Conservation (phyloP, 2,888 invertebrate genomes). For the Hyalella azteca region DNA sequence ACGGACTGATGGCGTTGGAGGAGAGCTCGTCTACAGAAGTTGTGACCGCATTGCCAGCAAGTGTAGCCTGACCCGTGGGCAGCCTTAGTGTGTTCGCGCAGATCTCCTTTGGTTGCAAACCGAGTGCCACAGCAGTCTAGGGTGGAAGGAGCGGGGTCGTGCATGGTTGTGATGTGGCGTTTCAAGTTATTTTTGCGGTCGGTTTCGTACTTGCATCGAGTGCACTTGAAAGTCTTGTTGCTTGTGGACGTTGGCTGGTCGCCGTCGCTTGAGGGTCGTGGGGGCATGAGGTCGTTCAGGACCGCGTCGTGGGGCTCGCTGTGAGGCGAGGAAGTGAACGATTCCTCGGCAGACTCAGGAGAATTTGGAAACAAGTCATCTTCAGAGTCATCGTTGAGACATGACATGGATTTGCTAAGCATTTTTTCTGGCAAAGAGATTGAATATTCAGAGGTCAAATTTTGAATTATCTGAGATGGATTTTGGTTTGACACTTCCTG, state of each 20-base stretch:
- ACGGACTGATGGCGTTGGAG: slow-evolving; percentile 64
- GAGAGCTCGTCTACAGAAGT: slow-evolving; percentile 64
- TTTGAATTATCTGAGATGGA: too few relatives aligned
- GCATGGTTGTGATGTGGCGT: slow-evolving; percentile 64
- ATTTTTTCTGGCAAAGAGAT: neutral
- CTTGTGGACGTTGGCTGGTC: slow-evolving; percentile 37
- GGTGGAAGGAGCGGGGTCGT: slow-evolving; percentile 61
- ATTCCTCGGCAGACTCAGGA: slow-evolving; percentile 3
- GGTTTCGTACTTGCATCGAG: slow-evolving; percentile 60
- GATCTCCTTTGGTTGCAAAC: slow-evolving; percentile 63
- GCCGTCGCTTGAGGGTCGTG: slow-evolving; percentile 33
- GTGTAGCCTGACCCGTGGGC: slow-evolving; percentile 64
- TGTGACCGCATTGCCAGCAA: slow-evolving; percentile 64
- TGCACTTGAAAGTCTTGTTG: slow-evolving; percentile 38
- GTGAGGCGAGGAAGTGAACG: neutral
- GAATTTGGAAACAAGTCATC: neutral
- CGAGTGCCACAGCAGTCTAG: slow-evolving; percentile 63
- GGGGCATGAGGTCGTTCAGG: neutral
- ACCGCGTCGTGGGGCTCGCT: neutral
- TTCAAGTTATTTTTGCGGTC: slow-evolving; percentile 64
- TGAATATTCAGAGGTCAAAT: too few relatives aligned
- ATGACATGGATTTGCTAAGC: slow-evolving; percentile 2
- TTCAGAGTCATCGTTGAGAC: neutral
- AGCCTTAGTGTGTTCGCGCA: slow-evolving; percentile 63
- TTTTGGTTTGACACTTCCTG: too few relatives aligned